Conservation (phyloP, 2,113 vertebrate genomes). For the Petroica traversi region DNA sequence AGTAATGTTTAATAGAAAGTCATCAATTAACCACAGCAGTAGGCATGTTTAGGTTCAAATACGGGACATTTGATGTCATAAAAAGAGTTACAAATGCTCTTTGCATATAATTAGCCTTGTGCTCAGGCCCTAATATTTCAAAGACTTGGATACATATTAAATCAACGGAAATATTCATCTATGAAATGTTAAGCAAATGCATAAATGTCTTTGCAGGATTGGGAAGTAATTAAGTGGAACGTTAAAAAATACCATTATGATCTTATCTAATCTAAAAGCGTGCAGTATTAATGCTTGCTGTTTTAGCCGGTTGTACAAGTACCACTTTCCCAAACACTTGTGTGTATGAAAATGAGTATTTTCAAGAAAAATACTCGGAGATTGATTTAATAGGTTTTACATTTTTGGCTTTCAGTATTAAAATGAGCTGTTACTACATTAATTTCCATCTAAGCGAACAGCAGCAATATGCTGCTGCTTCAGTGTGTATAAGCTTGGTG, state of each 20-base stretch:
- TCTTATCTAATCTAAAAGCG: not conserved
- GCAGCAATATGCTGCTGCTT: not conserved
- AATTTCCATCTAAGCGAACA: not conserved
- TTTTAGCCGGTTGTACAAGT: not conserved
- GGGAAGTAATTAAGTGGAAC: not conserved
- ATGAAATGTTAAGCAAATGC: constrained; percentile 12
- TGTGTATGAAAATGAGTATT: not conserved
- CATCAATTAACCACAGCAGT: not conserved
- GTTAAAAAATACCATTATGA: not conserved
- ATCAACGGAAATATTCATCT: not conserved
- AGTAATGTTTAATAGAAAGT: not conserved
- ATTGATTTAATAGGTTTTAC: not conserved
- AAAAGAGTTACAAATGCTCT: constrained; percentile 6
- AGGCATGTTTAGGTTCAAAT: not conserved
- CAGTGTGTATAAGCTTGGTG: not conserved
- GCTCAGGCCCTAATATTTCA: not conserved
- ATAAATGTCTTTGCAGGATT: not conserved
- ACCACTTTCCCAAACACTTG: not conserved
- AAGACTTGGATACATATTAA: not conserved
- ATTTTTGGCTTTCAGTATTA: not conserved
- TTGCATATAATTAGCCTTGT: constrained; percentile 27
- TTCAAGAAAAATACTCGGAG: not conserved
- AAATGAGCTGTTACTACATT: not conserved
- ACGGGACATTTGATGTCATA: not conserved
- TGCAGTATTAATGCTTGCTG: not conserved